Base-by-base conservation (phyloP, 2,797 vertebrate species). In the Neopelma chrysocephalum region DNA sequence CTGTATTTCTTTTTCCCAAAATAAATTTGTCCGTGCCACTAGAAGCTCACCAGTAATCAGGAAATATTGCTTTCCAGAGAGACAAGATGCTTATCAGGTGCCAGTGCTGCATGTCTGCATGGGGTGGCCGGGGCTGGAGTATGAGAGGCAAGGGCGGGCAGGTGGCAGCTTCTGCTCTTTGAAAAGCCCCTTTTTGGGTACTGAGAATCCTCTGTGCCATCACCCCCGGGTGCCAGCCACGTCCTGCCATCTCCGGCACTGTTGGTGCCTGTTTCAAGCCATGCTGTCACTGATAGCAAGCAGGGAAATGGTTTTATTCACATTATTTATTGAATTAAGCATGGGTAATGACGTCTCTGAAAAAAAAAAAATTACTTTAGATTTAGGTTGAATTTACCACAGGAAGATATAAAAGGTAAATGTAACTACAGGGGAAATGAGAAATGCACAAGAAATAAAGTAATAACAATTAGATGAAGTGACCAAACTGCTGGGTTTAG, bases 1-100 rank as follows among this genome's bases (percentile, higher is more conserved):
- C 65, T 77, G 40, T 86, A 91, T 86, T 96, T 97, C 85, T 95
- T 96, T 94, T 90, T 69, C 90, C 77, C 65, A 25, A 86, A 90
- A 93, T 94, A 90, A 94, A 93, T 95, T 76, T 86, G 83, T 86
- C 92, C 4, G 6, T 94, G 90, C 88, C 88, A 75, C 91, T 71
- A 40, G 90, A 36, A 94, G 82, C 85, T 95, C 70, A 22, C 58
- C 51, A 53, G 86, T 72, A 93, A 94, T 94, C 77, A 76, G 70
- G 66, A 96, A 83, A 94, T 81, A 76, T 8, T 94, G 69, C 66
- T 91, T 88, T 86, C 62, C 58, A 62, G 72, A 81, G 75, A 91
- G 68, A 64, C 38, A 50, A 64, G 85, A 22, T 58, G 73, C 91
- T 90, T 65, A 57, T 79, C 72, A 71, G 87, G 42, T 83, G 45